Evolutionary conservation across 2,888 invertebrate genomes (phyloP).

Genomic region (Stegophylla sp.): DNA sequence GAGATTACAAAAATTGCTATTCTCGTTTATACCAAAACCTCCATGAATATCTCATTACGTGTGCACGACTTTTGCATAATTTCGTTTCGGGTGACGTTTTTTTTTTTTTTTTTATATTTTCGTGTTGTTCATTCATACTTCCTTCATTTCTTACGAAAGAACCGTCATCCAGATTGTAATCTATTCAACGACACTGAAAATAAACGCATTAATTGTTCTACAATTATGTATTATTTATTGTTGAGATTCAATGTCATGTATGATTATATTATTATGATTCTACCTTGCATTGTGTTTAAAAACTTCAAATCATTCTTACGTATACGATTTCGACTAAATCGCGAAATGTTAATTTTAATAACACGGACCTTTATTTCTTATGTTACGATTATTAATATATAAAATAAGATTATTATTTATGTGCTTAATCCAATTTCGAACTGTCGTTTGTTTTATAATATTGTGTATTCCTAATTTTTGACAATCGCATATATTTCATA

Average conservation of each 20-base stretch:
- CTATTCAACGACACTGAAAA: constrained; percentile 1
- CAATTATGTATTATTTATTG: neutral
- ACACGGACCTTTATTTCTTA: no score
- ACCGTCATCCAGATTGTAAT: neutral
- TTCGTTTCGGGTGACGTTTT: neutral
- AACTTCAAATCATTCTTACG: no score
- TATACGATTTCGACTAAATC: no score
- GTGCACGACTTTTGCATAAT: constrained; percentile 24
- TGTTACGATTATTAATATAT: no score
- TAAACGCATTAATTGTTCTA: neutral
- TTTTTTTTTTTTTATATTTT: constrained; percentile 6
- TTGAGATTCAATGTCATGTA: neutral
- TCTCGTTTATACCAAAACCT: constrained; percentile 8
- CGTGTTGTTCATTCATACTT: constrained; percentile 7
- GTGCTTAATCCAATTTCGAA: no score
- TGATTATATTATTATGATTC: neutral
- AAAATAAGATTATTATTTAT: no score
- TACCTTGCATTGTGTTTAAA: no score
- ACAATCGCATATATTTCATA: no score
- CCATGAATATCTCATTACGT: constrained; percentile 26
- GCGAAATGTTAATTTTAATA: no score
- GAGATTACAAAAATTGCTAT: constrained; percentile 15
- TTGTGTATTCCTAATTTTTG: no score
- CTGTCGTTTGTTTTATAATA: no score
- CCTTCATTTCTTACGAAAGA: neutral